These are phyloP conservation scores for Telmatochromis brachygnathus DNA, from an alignment of 2,113 vertebrate species.

Conservation along the genomic window DNA sequence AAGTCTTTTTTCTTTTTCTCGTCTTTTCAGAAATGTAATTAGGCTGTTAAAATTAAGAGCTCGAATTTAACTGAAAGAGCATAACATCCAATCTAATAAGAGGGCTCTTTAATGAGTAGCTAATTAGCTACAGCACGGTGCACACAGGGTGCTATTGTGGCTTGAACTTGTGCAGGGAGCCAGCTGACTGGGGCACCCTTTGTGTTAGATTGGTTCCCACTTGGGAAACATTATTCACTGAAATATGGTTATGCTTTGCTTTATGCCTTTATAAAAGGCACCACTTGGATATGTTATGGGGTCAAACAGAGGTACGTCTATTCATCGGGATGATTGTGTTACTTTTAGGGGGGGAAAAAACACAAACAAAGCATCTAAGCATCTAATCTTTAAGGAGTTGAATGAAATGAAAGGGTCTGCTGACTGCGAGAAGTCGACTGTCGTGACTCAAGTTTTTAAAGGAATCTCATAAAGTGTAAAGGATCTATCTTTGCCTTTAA, in stretches of 20 bases:
- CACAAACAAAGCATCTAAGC: background rate
- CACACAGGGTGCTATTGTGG: constrained; percentile 60
- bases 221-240: constrained; percentile 59
- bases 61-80: constrained; percentile 59
- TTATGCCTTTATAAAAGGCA: constrained; percentile 37
- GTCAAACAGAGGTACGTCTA: constrained; percentile 33
- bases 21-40: constrained; percentile 60
- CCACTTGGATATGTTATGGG: background rate
- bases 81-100: constrained; percentile 71
- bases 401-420: background rate
- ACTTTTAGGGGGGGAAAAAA: background rate
- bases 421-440: background rate
- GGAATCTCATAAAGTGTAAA: background rate
- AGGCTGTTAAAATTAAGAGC: constrained; percentile 60
- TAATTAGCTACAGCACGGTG: constrained; percentile 56
- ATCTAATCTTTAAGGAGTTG: background rate
- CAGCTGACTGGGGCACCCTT: constrained; percentile 52
- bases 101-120: constrained; percentile 56
- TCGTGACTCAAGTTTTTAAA: background rate
- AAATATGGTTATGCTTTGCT: constrained; percentile 60
- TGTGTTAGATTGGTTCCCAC: constrained; percentile 64
- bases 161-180: constrained; percentile 50
- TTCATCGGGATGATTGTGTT: background rate
- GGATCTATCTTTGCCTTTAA: background rate
- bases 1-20: background rate